A percentile compares a stretch with the other conserved stretches of the same genome.
Conservation (phyloP, 92 coral and sea anemone genomes). For the Meandrina meandrites region DNA sequence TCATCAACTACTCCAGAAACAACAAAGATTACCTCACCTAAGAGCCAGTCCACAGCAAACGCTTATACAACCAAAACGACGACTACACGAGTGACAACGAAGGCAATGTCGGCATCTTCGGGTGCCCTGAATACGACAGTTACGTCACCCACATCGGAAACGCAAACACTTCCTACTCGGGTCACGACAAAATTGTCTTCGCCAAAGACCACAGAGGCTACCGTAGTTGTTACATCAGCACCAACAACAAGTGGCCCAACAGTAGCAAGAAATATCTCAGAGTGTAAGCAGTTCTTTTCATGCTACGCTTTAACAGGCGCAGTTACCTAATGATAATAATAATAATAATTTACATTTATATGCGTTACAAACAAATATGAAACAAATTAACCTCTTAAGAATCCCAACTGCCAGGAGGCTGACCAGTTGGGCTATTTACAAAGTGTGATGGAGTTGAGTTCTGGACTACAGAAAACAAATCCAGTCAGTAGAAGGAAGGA, state of each 20-base stretch:
- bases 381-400: too few species aligned
- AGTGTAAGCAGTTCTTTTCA: background rate
- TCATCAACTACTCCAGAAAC: background rate
- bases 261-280: background rate
- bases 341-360: too few species aligned
- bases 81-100: slow-evolving; percentile 20
- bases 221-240: slow-evolving; percentile 3
- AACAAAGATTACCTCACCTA: slow-evolving; percentile 27
- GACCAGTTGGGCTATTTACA: too few species aligned
- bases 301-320: background rate
- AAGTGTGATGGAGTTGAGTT: too few species aligned
- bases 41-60: slow-evolving; percentile 4
- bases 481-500: too few species aligned
- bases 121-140: background rate
- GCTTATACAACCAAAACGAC: background rate
- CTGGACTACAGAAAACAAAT: too few species aligned
- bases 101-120: background rate
- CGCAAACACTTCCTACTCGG: slow-evolving; percentile 4
- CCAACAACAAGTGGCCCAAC: slow-evolving; percentile 1
- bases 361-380: too few species aligned
- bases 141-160: slow-evolving; percentile 19
- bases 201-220: slow-evolving; percentile 1
- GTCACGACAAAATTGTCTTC: slow-evolving; percentile 12
- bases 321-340: background rate
- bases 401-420: too few species aligned